These are phyloP conservation scores for Alosa alosa DNA, from an alignment of 2,113 vertebrate genomes.

Conservation along the genomic window DNA sequence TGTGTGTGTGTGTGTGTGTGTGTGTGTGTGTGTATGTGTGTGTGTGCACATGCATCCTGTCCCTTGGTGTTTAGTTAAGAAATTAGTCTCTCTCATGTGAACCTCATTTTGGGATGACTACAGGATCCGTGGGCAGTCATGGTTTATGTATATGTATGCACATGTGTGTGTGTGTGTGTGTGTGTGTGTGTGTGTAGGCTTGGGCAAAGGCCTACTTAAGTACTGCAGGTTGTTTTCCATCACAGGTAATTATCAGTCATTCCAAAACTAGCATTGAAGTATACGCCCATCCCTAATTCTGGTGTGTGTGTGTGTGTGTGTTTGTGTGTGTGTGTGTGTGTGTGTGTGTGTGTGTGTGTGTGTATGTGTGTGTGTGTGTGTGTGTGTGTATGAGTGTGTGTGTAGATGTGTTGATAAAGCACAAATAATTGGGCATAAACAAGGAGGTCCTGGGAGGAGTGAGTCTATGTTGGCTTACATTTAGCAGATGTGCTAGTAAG, in stretches of 20 bases:
- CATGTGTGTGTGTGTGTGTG: background rate
- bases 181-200: background rate
- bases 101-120: background rate
- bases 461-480: background rate
- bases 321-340: background rate
- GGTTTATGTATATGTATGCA: constrained; percentile 57
- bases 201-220: constrained; percentile 43
- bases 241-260: constrained; percentile 43
- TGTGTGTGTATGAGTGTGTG: constrained; percentile 19
- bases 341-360: background rate
- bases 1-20: too few species aligned
- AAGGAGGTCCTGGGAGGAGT: background rate
- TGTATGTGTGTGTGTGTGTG: constrained; percentile 22
- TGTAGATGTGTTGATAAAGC: constrained; percentile 8
- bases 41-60: background rate
- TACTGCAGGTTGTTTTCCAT: constrained; percentile 58
- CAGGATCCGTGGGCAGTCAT: background rate
- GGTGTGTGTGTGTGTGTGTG: background rate
- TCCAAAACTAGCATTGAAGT: constrained; percentile 10
- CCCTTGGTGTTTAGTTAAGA: background rate
- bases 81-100: background rate
- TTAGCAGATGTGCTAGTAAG: background rate
- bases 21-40: too few species aligned
- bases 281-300: background rate
- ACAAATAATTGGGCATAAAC: background rate